phyloP scores from a whole-genome alignment of 2,113 vertebrate genomes.

The Ammospiza nelsoni region DNA sequence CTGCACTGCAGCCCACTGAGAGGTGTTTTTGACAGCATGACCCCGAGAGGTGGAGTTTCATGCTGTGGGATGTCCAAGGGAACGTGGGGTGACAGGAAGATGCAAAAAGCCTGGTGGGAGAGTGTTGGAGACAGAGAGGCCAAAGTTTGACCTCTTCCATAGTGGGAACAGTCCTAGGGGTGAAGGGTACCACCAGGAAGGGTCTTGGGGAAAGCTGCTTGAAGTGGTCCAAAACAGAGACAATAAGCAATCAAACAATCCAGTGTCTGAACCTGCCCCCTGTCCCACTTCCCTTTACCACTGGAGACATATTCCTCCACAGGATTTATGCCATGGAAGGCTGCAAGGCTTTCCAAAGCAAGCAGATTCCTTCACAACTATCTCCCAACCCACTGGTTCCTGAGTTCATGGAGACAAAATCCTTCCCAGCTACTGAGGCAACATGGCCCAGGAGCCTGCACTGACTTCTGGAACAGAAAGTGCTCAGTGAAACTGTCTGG shows the following conservation, averaged over 20 bases:
- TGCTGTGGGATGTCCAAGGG: background rate
- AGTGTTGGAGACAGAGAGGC: background rate
- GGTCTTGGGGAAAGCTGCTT: background rate
- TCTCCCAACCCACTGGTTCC: accelerated
- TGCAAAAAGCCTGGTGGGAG: background rate
- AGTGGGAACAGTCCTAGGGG: background rate
- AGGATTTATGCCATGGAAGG: background rate
- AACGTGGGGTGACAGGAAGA: background rate
- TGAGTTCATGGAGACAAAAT: background rate
- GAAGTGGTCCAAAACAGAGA: background rate
- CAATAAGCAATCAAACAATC: background rate
- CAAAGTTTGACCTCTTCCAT: background rate
- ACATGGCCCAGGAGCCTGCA: background rate
- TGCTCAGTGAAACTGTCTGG: background rate
- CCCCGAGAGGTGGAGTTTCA: background rate
- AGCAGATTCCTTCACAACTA: background rate
- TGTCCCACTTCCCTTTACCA: background rate
- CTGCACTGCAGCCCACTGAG: background rate
- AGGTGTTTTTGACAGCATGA: background rate
- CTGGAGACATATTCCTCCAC: background rate
- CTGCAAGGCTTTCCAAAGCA: background rate
- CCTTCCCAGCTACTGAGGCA: background rate
- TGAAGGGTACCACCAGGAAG: background rate
- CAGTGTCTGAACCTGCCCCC: background rate
- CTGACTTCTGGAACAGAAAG: background rate